Evolutionary conservation across 2,888 invertebrate species (phyloP), one percentile per base, ranked within the genome.

Genomic region (Bimastos eiseni): DNA sequence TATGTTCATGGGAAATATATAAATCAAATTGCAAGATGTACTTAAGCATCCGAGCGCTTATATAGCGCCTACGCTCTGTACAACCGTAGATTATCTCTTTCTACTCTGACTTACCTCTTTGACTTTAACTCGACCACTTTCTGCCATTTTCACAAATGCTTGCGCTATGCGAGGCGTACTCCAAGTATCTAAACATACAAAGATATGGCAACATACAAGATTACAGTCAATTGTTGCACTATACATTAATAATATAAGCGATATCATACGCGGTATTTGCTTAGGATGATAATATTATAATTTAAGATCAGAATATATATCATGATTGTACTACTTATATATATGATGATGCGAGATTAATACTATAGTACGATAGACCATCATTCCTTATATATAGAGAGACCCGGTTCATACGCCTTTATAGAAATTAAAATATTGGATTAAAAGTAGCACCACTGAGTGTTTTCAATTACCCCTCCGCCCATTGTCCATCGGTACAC

Each of bases 91-190:
- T 38, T 11, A 11, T 38, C 8, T 21, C 37, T 8, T 88, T 88
- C 8, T 88, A 4, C 33, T 41, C 44, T 44, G 33, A 49, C 91
- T 90, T 83, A 93, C 93, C 92, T 93, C 93, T 92, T 93, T 93
- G 24, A 93, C 92, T 90, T 93, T 93, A 41, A 92, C 93, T 38
- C 93, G 88, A n/a, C 93, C 93, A 84, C 92, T 93, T 90, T 93
- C 93, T 24, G 93, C 93, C 93, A 93, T 93, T 91, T 92, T 92
- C 36, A 93, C 93, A 83, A 93, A 92, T 17, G 93, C 91, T 89
- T 93, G 92, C 30, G 93, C 92, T 91, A 93, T 92, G 34, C 92
- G 91, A 34, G 93, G 93, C 24, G 92, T 92, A 83, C 91, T 92
- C 93, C 93, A 93, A 21, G 92, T 93, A 90, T 93, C 93, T 93